Evolutionary conservation across 2,113 vertebrate genomes (phyloP).

Genomic region (Hyperopisus bebe): DNA sequence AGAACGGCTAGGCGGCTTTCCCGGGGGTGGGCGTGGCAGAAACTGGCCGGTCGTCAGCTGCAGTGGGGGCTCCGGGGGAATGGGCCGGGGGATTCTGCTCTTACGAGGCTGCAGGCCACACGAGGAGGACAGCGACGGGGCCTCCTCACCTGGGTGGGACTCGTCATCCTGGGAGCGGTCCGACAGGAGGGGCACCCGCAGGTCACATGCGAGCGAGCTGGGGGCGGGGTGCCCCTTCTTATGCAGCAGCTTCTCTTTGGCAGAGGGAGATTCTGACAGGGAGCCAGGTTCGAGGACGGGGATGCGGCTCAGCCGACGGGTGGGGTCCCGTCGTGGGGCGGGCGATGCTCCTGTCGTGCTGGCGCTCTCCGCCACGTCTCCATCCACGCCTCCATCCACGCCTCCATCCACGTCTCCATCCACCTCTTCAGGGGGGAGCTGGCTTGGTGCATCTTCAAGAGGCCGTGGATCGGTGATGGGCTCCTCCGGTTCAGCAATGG

Average conservation of each 20-base stretch:
- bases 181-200: conserved; percentile 83
- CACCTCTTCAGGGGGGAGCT: conserved; percentile 45
- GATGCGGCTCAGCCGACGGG: conserved; percentile 81
- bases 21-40: conserved; percentile 85
- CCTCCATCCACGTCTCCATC: conserved; percentile 45
- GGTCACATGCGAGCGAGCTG: conserved; percentile 65
- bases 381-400: conserved; percentile 38
- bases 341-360: conserved; percentile 41
- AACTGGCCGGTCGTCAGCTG: conserved; percentile 76
- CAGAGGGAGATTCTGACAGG: conserved; percentile 69
- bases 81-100: conserved; percentile 92
- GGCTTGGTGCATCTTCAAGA: conserved; percentile 56
- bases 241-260: conserved; percentile 76
- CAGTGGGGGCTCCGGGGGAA: conserved; percentile 67
- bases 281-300: conserved; percentile 78
- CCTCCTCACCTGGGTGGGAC: conserved; percentile 71
- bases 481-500: conserved; percentile 50
- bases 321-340: conserved; percentile 48
- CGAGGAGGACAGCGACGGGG: conserved; percentile 72
- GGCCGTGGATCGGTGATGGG: conserved; percentile 61
- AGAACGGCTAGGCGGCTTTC: conserved; percentile 77
- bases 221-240: conserved; percentile 84
- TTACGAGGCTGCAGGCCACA: conserved; percentile 70
- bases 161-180: conserved; percentile 67
- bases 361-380: conserved; percentile 46